Evolutionary conservation across 2,797 vertebrate genomes (phyloP), one percentile per base, ranked within the genome.

Genomic region (Mormyrops boulengeri): DNA sequence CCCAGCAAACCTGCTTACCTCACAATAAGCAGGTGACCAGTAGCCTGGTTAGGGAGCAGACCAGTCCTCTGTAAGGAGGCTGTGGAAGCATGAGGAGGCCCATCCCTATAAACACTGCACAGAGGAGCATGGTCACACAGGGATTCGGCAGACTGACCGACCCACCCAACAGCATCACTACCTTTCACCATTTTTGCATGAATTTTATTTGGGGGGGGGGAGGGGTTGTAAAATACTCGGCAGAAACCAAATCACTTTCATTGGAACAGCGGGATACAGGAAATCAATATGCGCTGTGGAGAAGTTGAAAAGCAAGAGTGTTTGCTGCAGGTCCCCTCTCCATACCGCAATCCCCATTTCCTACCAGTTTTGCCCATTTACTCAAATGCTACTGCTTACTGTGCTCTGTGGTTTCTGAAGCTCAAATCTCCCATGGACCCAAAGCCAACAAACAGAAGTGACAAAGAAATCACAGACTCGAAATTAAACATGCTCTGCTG

Each of bases 401-500:
- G 88, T 3, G 90, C 89, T 91, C 52, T 17, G 4, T 22, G 44
- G 19, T 85, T 50, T 52, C 84, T 5, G n/a, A 53, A 53, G n/a
- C 44, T 49, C 26, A 34, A 11, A 17, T 49, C 44, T 26, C 49
- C 3, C 47, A 52, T 7, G 7, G 8, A 84, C 19, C 47, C 49
- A 52, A n/a, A 50, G 49, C 82, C 4, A 85, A 77, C 47, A 73
- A 22, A 85, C 49, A 9, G 49, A 85, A 53, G 22, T 85, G 44
- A 49, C n/a, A 49, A 7, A 49, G 22, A 12, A 69, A 69, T 12
- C 60, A 85, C 44, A 0, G 41, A 85, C 19, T 9, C 3, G 1
- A 73, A 38, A 30, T 14, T 1, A 77, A 38, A 49, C 19, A 91
- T 14, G 88, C 85, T 91, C 90, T 77, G 90, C 90, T 60, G 88